These are phyloP conservation scores for Strigamia maritima DNA, from an alignment of 2,888 invertebrate genomes.

Conservation along the genomic window DNA sequence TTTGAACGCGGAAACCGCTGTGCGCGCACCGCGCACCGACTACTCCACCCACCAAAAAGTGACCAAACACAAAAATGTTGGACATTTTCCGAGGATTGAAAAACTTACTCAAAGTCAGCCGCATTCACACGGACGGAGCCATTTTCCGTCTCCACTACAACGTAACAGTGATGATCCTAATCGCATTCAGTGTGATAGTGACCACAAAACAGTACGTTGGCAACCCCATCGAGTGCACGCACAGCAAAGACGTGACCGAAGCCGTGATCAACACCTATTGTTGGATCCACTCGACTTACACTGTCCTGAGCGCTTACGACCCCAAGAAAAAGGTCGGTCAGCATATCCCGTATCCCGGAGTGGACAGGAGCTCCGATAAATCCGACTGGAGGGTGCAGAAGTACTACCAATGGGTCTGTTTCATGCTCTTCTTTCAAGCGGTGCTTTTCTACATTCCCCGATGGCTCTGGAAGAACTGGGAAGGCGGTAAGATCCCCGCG, in stretches of 20 bases:
- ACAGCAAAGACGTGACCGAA: conserved; percentile 86
- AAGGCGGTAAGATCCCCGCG: conserved; percentile 91
- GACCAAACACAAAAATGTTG: conserved; percentile 67
- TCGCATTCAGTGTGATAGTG: conserved; percentile 85
- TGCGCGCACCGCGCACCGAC: no score
- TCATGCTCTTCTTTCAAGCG: conserved; percentile 95
- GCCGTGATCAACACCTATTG: conserved; percentile 91
- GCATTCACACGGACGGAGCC: conserved; percentile 80
- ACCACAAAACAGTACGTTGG: conserved; percentile 91
- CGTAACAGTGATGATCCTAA: conserved; percentile 81
- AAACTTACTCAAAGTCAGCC: conserved; percentile 87
- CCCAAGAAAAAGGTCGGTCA: conserved; percentile 70
- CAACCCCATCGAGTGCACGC: conserved; percentile 90
- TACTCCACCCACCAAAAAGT: conserved; percentile 11
- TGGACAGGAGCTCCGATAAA: conserved; percentile 48
- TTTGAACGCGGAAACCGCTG: no score
- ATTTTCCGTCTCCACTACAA: conserved; percentile 88
- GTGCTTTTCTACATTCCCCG: conserved; percentile 91
- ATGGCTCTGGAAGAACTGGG: conserved; percentile 96
- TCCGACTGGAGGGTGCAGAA: conserved; percentile 50
- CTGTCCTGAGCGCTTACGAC: conserved; percentile 75
- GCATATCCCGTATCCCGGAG: conserved; percentile 79
- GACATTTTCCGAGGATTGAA: conserved; percentile 94
- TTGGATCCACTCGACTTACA: conserved; percentile 94
- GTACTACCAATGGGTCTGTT: conserved; percentile 97